phyloP scores from a whole-genome alignment of 2,888 invertebrate species.

The Agrochola macilenta region DNA sequence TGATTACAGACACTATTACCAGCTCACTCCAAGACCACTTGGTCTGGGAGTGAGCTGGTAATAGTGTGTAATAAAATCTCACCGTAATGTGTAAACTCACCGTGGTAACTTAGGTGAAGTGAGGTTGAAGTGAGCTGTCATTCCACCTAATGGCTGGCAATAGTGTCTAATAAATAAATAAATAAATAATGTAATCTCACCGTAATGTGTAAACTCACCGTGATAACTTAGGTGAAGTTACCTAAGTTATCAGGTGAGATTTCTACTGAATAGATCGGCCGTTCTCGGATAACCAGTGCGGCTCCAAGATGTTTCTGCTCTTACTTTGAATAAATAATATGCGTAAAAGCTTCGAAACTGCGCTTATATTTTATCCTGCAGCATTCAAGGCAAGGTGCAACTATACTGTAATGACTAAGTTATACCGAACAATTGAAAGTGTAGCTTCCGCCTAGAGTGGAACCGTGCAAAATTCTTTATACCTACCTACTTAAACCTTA shows the following conservation, averaged over 20 bases:
- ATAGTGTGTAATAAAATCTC: neutral
- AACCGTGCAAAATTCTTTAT: neutral
- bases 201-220: too few species aligned
- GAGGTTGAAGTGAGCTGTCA: too few species aligned
- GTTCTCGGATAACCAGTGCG: conserved; percentile 5
- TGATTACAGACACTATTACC: too few species aligned
- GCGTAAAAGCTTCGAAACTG: conserved; percentile 84
- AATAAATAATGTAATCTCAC: too few species aligned
- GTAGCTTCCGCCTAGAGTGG: neutral
- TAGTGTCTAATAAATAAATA: too few species aligned
- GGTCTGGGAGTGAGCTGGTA: neutral
- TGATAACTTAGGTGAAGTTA: neutral
- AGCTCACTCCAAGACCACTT: too few species aligned
- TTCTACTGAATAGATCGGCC: neutral
- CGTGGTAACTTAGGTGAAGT: too few species aligned
- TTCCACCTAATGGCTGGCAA: too few species aligned
- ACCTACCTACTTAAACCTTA: too few species aligned
- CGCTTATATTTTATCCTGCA: conserved; percentile 77
- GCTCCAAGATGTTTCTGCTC: conserved; percentile 78
- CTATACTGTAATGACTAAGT: conserved; percentile 51
- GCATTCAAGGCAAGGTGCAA: conserved; percentile 59
- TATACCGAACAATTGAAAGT: conserved; percentile 46
- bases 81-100: too few species aligned
- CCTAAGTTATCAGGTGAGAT: neutral
- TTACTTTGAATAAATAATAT: conserved; percentile 86